Base-by-base conservation (phyloP, 2,888 invertebrate genomes). In the Dryomyza anilis region DNA sequence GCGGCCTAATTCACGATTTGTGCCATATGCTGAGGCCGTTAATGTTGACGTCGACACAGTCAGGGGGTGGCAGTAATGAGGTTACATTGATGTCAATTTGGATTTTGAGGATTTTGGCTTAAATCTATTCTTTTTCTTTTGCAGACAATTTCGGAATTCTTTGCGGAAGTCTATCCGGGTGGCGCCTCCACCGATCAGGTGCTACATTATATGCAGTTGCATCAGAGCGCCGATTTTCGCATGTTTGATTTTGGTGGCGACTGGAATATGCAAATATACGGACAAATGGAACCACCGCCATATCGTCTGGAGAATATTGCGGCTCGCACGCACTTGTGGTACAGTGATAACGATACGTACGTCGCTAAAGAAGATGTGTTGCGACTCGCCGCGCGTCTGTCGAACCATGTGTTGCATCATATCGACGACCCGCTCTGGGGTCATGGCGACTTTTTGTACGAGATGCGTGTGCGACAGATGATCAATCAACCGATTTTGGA, bases 151-250 rank as follows among this genome's bases (percentile, higher is more conserved):
- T 12, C 67, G 2, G 55, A 55, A 1, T 53, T 64, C 14, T 12
- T 71, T 2, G 27, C 58, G 4, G 65, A 69, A 23, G 73, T 73
- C 0, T 70, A 72, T 62, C 76, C 76, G 2, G 72, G 72, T 1
- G 73, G 73, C 6, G 46, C 67, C 2, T 76, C 76, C 0, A 63
- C 66, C 0, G 68, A 70, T 7, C 75, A 76, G 50, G 21, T 65
- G 10, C 10, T 67, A 2, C 67, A 67, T 21, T 67, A 57, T 36
- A 43, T 55, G 43, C 67, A 67, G 23, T 50, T 55, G 29, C 64
- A 65, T 50, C 55, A 50, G 6, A 45, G 56, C n/a, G 58, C 56
- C 1, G 27, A 36, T 2, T 67, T 67, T 23, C 50, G 63, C 21
- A 59, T 63, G 16, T 57, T 60, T 12, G 62, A 68, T 59, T 67